Conservation (phyloP, 2,797 vertebrate species). For the Rhabdomys pumilio region DNA sequence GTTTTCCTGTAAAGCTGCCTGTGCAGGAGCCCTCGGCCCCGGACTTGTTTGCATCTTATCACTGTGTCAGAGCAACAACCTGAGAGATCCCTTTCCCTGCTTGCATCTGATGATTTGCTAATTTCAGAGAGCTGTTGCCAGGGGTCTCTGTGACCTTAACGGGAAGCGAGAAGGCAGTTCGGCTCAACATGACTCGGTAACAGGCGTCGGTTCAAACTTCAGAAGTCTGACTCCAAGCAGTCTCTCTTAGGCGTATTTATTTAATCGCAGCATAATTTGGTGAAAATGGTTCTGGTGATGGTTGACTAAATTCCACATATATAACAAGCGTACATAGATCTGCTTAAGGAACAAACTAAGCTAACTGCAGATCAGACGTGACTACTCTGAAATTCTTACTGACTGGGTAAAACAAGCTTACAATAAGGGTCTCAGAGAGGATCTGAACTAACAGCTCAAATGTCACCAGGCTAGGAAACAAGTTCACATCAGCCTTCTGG, state of each 20-base stretch:
- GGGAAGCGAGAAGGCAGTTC: neutral
- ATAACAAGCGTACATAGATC: neutral
- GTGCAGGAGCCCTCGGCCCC: neutral
- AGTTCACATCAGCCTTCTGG: too few relatives aligned
- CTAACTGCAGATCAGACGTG: neutral
- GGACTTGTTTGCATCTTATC: neutral
- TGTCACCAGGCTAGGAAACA: neutral
- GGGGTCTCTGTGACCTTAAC: neutral
- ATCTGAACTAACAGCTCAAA: neutral
- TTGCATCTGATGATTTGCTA: neutral
- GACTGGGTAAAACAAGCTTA: neutral
- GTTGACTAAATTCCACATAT: neutral
- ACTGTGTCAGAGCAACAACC: neutral
- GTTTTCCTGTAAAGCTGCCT: neutral
- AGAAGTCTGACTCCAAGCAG: neutral
- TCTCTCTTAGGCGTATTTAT: neutral
- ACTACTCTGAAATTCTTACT: too few relatives aligned
- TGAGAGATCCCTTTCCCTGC: neutral
- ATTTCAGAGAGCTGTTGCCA: neutral
- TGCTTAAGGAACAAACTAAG: neutral
- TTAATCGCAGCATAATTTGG: neutral
- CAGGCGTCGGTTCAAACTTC: neutral
- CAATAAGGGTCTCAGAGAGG: neutral
- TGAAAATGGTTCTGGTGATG: neutral
- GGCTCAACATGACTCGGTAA: neutral